Base-by-base conservation (phyloP, 2,113 vertebrate genomes). In the Saguinus midas region DNA sequence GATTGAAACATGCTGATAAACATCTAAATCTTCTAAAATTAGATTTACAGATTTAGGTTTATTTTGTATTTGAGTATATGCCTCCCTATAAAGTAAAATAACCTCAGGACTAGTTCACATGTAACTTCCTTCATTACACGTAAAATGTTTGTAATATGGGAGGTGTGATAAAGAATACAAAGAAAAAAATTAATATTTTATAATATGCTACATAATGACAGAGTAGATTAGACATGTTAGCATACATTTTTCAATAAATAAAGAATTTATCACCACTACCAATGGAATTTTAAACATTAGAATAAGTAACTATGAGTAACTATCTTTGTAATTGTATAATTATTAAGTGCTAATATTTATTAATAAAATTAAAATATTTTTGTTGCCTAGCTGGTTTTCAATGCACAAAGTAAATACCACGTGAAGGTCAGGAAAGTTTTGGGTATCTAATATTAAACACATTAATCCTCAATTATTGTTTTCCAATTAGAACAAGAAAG, bases 401-500 rank as follows among this genome's bases (percentile, higher is more conserved):
- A 95, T 43, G 29, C 95, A 37, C 8, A 32, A 84, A 96, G 76
- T 29, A 89, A 87, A 80, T 18, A 70, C 21, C 8, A 76, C 1
- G 57, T 48, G 50, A 58, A 88, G 76, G 73, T 82, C 80, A 90
- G 52, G 43, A 66, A 72, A 92, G 40, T 55, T 66, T 94, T 48
- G 48, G 27, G 1, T 92, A 50, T 96, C 93, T 82, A n/a, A 89
- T 81, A 64, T 43, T 91, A 76, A 95, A 96, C 23, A 94, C 97
- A 97, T 50, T 94, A 73, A 94, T 83, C 95, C 68, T 94, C 91
- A 93, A 94, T 98, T 97, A 97, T 82, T 97, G 88, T 97, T 95
- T 97, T 97, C 91, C 90, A 94, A 83, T 96, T 64, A 96, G 93
- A 94, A 96, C 29, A 61, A 80, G 84, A 97, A 93, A 95, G 58